A percentile compares a stretch with the other conserved stretches of the same genome.
These are phyloP conservation scores for Origma solitaria DNA, from an alignment of 2,113 vertebrate genomes.

Conservation along the genomic window DNA sequence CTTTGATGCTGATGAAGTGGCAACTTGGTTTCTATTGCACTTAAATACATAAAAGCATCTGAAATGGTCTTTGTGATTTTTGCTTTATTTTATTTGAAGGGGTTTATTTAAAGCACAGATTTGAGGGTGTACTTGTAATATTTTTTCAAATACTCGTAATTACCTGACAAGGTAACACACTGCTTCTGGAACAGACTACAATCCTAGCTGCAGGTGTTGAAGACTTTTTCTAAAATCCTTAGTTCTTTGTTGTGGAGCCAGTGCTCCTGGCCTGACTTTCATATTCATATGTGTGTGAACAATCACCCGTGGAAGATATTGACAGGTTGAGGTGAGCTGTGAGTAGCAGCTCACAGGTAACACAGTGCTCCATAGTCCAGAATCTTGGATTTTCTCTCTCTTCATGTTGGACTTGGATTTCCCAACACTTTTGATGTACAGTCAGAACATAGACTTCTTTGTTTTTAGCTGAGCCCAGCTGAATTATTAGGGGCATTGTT, in stretches of 20 bases:
- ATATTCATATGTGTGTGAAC: accelerated
- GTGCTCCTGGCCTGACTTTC: not conserved
- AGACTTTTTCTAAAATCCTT: not conserved
- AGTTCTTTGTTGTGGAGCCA: not conserved
- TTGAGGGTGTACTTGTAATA: not conserved
- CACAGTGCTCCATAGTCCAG: accelerated
- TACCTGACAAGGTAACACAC: not conserved
- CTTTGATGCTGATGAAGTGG: not conserved
- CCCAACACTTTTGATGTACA: not conserved
- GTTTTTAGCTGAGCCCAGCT: not conserved
- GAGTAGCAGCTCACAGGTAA: not conserved
- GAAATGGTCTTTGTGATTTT: not conserved
- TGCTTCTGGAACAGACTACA: not conserved
- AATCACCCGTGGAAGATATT: not conserved
- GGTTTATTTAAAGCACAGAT: not conserved
- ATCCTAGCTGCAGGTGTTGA: not conserved
- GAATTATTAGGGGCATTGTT: conserved; percentile 5
- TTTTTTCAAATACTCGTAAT: not conserved
- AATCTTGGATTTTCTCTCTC: not conserved
- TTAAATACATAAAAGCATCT: not conserved
- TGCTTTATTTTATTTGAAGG: not conserved
- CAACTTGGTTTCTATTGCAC: not conserved
- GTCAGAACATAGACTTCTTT: not conserved
- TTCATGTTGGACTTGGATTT: not conserved
- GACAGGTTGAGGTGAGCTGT: not conserved